Base-by-base conservation (phyloP, 1,140 invertebrate genomes). In the Habropoda laboriosa region DNA sequence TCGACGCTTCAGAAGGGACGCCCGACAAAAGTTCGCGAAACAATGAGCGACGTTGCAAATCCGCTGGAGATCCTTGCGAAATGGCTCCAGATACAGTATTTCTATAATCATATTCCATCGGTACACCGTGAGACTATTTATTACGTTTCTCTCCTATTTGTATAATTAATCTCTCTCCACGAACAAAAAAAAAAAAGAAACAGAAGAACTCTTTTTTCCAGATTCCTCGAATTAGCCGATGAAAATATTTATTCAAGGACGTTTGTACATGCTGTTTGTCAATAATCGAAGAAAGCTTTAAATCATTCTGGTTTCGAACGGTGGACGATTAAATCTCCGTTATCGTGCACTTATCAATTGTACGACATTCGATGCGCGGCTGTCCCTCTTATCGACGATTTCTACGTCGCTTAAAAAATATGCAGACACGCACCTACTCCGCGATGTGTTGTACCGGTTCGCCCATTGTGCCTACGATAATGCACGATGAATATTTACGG, bases 401-500 rank as follows among this genome's bases (percentile, higher is more conserved):
- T 61, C 68, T 79, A 27, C 38, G 27, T 8, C 38, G 49, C 4
- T 61, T 3, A 27, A 35, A n/a, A 73, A 55, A 47, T 63, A 72
- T 7, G n/a, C 35, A 51, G 38, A 5, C 35, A 70, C 35, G 35
- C 40, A 35, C 5, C 58, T 16, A 45, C 30, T 58, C 10, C 57
- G 0, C n/a, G 13, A 1, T 10, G 49, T 24, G 51, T 30, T 42
- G 45, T 51, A 42, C 27, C 32, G 30, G 35, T 42, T 57, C 64
- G n/a, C n/a, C 81, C 79, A 87, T 88, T 88, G 85, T 86, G 74
- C 80, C 66, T n/a, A n/a, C 53, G 74, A 81, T 88, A 86, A 90
- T 89, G 66, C 61, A 40, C 81, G 76, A 91, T 91, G 90, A 92
- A 91, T 92, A 92, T 92, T 92, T 79, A 90, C 72, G 71, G 42